These are phyloP conservation scores for Formica exsecta DNA, from an alignment of 1,140 invertebrate species.

Conservation along the genomic window DNA sequence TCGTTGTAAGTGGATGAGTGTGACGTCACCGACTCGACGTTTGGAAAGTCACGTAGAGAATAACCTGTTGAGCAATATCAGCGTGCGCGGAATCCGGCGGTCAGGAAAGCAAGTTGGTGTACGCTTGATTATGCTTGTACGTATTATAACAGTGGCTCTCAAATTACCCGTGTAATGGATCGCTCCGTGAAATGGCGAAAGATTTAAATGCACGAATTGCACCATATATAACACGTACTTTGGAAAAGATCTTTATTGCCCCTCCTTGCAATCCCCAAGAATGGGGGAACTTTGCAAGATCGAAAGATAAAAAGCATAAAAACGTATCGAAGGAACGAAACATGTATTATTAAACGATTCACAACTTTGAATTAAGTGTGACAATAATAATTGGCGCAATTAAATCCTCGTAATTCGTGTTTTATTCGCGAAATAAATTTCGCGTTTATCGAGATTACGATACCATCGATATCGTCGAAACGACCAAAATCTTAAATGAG, in stretches of 20 bases:
- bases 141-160: slow-evolving; percentile 27
- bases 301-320: not conserved
- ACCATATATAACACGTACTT: not conserved
- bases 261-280: not conserved
- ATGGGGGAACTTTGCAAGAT: not conserved
- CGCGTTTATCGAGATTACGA: not conserved
- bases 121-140: not conserved
- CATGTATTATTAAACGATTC: not conserved
- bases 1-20: not conserved
- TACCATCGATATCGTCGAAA: not conserved
- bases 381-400: slow-evolving; percentile 12
- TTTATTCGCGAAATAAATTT: not conserved
- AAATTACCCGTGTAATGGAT: not conserved
- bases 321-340: not conserved
- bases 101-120: slow-evolving; percentile 59
- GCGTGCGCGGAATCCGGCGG: slow-evolving; percentile 74
- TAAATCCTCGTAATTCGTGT: not conserved
- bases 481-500: not conserved
- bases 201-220: not conserved
- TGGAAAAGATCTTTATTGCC: not conserved
- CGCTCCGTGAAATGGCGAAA: too few species aligned
- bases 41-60: slow-evolving; percentile 67
- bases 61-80: slow-evolving; percentile 85
- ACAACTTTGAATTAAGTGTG: not conserved
- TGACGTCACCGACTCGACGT: slow-evolving; percentile 25